phyloP scores from a whole-genome alignment of 2,113 vertebrate genomes.

The Coryphaenoides rupestris region DNA sequence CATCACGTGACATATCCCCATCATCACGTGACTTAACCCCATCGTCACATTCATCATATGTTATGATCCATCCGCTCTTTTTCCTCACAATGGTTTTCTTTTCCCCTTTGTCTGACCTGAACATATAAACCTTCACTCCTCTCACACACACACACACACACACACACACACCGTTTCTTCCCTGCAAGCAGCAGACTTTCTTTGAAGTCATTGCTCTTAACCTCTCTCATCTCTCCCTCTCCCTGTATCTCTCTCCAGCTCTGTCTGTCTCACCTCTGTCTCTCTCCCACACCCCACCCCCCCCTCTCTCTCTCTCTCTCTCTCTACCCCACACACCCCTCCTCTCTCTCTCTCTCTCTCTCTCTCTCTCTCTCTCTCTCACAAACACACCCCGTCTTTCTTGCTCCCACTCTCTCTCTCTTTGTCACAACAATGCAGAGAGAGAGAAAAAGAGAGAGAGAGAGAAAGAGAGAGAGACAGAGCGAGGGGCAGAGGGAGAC shows the following conservation, averaged over 20 bases:
- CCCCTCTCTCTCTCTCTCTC: not conserved
- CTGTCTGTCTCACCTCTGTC: constrained; percentile 1
- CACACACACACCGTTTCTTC: not conserved
- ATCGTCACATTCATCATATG: no score
- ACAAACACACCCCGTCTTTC: not conserved
- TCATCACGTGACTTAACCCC: no score
- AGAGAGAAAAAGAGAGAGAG: constrained; percentile 1
- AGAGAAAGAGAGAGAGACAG: constrained; percentile 11
- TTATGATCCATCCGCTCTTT: no score
- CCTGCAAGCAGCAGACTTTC: not conserved
- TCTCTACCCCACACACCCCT: no score
- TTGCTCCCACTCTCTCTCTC: not conserved
- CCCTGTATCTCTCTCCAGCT: not conserved
- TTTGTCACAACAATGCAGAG: not conserved
- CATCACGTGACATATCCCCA: no score
- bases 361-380: not conserved
- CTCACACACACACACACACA: not conserved
- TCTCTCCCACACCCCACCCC: not conserved
- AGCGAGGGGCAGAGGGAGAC: constrained; percentile 10
- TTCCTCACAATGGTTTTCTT: no score
- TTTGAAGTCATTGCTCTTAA: not conserved
- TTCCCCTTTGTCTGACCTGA: no score
- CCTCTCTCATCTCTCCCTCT: not conserved
- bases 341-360: not conserved
- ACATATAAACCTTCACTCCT: no score